Conservation (phyloP, 2,888 invertebrate genomes). For the Protula sp. region DNA sequence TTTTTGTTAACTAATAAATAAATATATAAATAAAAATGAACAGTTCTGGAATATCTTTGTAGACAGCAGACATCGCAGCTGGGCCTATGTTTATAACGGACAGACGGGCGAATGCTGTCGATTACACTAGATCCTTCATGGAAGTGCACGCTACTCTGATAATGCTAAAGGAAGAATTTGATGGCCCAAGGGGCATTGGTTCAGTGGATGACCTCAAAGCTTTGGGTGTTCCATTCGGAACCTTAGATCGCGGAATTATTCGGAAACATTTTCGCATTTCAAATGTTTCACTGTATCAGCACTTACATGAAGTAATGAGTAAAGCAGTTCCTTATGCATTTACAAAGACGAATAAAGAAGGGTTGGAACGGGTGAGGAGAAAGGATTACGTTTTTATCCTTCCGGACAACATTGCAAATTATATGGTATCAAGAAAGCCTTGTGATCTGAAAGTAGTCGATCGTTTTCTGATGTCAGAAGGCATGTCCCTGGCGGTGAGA, state of each 20-base stretch:
- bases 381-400: slow-evolving; percentile 20
- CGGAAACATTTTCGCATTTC: slow-evolving; percentile 13
- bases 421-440: slow-evolving; percentile 18
- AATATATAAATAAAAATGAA: too few relatives aligned
- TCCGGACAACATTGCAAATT: slow-evolving; percentile 22
- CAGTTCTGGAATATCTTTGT: slow-evolving; percentile 1
- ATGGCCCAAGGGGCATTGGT: slow-evolving; percentile 1
- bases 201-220: slow-evolving; percentile 7
- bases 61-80: slow-evolving; percentile 11
- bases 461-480: slow-evolving; percentile 14
- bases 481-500: slow-evolving; percentile 18
- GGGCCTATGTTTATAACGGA: slow-evolving; percentile 12
- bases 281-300: slow-evolving; percentile 12
- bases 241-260: slow-evolving; percentile 20
- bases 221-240: slow-evolving; percentile 13
- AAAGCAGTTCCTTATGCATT: slow-evolving; percentile 10
- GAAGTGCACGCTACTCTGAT: slow-evolving; percentile 11
- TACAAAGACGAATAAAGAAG: slow-evolving; percentile 19
- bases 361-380: slow-evolving; percentile 16
- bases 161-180: slow-evolving; percentile 2
- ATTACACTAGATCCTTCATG: slow-evolving; percentile 11
- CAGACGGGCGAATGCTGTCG: slow-evolving; percentile 8
- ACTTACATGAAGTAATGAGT: slow-evolving; percentile 17
- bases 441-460: slow-evolving; percentile 22
- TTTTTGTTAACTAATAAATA: too few relatives aligned